Evolutionary conservation across 2,888 invertebrate genomes (phyloP).

Genomic region (Rhamphomyia laevipes): DNA sequence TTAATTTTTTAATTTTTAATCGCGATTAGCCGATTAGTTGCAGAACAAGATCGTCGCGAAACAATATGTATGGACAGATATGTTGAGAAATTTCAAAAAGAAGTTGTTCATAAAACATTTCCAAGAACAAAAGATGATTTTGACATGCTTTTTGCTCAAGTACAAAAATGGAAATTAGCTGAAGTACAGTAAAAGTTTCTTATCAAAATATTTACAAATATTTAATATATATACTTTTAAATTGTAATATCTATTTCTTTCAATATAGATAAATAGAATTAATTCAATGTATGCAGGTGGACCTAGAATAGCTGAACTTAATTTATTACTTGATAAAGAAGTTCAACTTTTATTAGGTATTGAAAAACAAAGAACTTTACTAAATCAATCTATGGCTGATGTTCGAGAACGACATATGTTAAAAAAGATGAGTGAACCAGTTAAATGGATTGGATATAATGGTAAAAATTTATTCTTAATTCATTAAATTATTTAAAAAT

Average conservation of each 20-base stretch:
- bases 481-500: neutral
- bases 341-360: constrained; percentile 45
- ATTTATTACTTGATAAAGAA: constrained; percentile 59
- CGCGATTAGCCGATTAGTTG: constrained; percentile 38
- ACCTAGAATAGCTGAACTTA: constrained; percentile 57
- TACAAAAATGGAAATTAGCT: constrained; percentile 33
- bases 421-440: constrained; percentile 56
- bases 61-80: constrained; percentile 38
- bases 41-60: constrained; percentile 42
- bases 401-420: constrained; percentile 51
- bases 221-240: neutral
- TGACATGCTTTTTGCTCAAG: constrained; percentile 52
- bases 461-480: constrained; percentile 35
- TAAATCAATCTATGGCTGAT: constrained; percentile 47
- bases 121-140: constrained; percentile 62
- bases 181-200: constrained; percentile 20
- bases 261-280: constrained; percentile 48
- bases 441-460: constrained; percentile 64
- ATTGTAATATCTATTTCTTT: neutral
- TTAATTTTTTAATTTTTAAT: too few species aligned
- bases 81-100: constrained; percentile 42
- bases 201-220: neutral
- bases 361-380: constrained; percentile 51
- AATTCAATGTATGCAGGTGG: constrained; percentile 52
- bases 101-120: constrained; percentile 54